Conservation (phyloP, 2,113 vertebrate species). For the Leucopsar rothschildi region DNA sequence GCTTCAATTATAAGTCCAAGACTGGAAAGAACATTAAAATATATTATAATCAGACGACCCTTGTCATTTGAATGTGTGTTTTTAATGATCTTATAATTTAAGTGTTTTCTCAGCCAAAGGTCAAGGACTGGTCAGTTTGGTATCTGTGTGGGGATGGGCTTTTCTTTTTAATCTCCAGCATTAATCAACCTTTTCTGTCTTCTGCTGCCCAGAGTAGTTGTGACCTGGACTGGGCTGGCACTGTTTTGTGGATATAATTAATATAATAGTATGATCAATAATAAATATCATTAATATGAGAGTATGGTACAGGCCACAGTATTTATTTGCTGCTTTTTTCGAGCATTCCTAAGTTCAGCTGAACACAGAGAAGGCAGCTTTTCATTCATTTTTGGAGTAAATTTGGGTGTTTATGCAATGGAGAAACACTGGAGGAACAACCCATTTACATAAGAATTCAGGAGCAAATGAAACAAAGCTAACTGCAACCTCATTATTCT, state of each 20-base stretch:
- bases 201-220: not conserved
- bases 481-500: not conserved
- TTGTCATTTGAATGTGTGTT: not conserved
- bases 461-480: not conserved
- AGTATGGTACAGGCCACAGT: not conserved
- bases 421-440: not conserved
- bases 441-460: not conserved
- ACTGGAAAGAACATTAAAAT: not conserved
- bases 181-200: not conserved
- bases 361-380: not conserved
- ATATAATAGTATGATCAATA: not conserved
- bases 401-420: not conserved
- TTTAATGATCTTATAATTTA: not conserved
- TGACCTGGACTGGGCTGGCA: not conserved
- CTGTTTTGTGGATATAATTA: not conserved
- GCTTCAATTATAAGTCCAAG: not conserved
- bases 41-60: not conserved
- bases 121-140: not conserved
- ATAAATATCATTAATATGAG: not conserved
- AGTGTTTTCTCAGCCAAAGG: not conserved
- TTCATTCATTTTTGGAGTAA: not conserved
- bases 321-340: not conserved
- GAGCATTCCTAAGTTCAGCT: not conserved
- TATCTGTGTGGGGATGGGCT: not conserved
- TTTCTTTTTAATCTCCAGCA: not conserved